Base-by-base conservation (phyloP, 2,113 vertebrate genomes). In the Austrofundulus limnaeus region DNA sequence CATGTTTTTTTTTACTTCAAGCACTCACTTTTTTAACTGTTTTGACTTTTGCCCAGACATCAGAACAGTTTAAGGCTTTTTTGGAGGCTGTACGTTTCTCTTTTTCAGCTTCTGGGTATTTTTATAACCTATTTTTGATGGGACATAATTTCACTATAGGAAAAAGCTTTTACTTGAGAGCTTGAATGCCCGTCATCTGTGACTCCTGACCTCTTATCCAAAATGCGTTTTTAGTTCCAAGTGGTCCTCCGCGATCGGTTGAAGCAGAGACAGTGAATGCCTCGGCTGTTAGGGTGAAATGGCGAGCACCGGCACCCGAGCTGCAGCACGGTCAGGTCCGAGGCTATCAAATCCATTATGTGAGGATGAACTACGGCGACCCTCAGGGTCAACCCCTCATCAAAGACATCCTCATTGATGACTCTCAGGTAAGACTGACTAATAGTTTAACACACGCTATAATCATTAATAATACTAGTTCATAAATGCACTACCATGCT, bases 161-260 rank as follows among this genome's bases (percentile, higher is more conserved):
- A 53, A 70, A 28, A 52, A 66, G 46, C 75, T 68, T 81, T 73
- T 66, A 53, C 60, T 52, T 73, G 37, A 78, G 67, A 83, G 70
- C 25, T 85, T 80, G 34, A 72, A 54, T 82, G 50, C 53, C 81
- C 68, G 48, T 81, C 82, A 66, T 55, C 70, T 75, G 54, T 85
- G 72, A 86, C 76, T 66, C 70, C 72, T 89, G 81, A 95, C 82
- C 92, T 95, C 66, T 90, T 92, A 95, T 91, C 94, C 85, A 92
- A 95, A 94, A 93, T 98, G 92, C 95, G 94, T 92, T 94, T 95
- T 91, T 95, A 98, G 95, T 98, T 96, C 97, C 96, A 92, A 96
- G 95, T 84, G 96, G 96, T 91, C 95, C 96, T 89, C 96, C 95
- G 85, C 95, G 94, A 77, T 94, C 93, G 91, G 94, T 98, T 89